phyloP scores from a whole-genome alignment of 2,888 invertebrate species.

The Caenorhabditis angaria region DNA sequence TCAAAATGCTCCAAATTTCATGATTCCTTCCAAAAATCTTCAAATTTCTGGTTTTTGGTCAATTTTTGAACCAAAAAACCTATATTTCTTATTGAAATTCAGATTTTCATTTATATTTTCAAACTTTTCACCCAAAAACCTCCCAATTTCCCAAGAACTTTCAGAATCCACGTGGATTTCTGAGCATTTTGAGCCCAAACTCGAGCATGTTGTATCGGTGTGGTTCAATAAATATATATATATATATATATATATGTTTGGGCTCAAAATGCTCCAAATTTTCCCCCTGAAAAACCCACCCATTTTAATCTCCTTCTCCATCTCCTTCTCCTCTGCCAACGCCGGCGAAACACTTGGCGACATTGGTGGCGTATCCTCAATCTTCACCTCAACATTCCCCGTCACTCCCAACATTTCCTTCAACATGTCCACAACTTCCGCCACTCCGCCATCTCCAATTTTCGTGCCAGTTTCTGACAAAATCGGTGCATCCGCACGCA shows the following conservation, averaged over 20 bases:
- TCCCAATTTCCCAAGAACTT: too few species aligned
- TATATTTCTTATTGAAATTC: too few species aligned
- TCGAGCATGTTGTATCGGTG: too few species aligned
- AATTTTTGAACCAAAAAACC: too few species aligned
- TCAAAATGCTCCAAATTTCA: neutral
- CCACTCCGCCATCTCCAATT: constrained; percentile 7
- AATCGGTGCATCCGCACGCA: neutral
- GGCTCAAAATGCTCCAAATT: neutral
- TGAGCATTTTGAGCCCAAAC: too few species aligned
- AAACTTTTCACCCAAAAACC: neutral
- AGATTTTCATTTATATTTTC: neutral
- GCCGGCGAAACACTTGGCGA: constrained; percentile 42
- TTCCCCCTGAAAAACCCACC: constrained; percentile 1
- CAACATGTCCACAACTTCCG: constrained; percentile 22
- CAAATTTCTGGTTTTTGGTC: too few species aligned
- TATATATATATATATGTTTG: neutral
- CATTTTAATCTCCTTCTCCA: constrained; percentile 31
- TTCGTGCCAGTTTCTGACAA: constrained; percentile 3
- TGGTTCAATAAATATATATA: too few species aligned
- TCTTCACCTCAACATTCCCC: constrained; percentile 13
- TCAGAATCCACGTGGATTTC: too few species aligned
- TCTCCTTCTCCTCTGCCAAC: constrained; percentile 14
- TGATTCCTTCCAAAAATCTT: too few species aligned
- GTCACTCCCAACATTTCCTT: constrained; percentile 32
- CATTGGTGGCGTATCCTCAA: constrained; percentile 61